These are phyloP conservation scores for Mimas tiliae DNA, from an alignment of 2,888 invertebrate genomes.

Conservation along the genomic window DNA sequence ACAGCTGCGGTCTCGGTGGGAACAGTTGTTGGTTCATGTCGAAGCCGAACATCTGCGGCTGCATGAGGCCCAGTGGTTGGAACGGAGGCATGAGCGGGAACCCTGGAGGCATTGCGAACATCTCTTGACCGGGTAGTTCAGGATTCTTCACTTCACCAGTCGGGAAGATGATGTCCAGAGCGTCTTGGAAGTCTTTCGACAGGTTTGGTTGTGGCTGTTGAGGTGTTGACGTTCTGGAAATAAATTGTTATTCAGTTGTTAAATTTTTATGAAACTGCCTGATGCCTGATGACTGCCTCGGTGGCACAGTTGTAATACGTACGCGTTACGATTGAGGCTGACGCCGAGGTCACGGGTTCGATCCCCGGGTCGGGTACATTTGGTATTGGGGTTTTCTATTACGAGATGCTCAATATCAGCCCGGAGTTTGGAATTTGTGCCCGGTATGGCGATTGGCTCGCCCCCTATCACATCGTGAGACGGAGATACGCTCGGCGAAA, in stretches of 20 bases:
- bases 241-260: slow-evolving; percentile 1
- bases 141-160: slow-evolving; percentile 56
- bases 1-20: slow-evolving; percentile 60
- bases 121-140: slow-evolving; percentile 43
- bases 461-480: no score
- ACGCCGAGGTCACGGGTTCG: no score
- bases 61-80: slow-evolving; percentile 50
- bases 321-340: no score
- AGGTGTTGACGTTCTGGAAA: slow-evolving; percentile 35
- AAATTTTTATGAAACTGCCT: no score
- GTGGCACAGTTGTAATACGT: no score
- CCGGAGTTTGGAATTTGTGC: no score
- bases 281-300: no score
- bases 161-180: slow-evolving; percentile 87
- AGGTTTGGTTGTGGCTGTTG: slow-evolving; percentile 59
- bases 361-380: no score
- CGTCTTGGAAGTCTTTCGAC: slow-evolving; percentile 87
- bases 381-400: no score
- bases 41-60: slow-evolving; percentile 68
- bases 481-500: no score
- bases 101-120: slow-evolving; percentile 43
- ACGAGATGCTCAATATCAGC: no score
- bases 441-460: no score
- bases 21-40: slow-evolving; percentile 65
- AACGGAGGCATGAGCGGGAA: slow-evolving; percentile 51